A percentile compares a stretch with the other conserved stretches of the same genome.
Evolutionary conservation across 1,140 invertebrate genomes (phyloP).

Genomic region (Zaprionus nigranus): DNA sequence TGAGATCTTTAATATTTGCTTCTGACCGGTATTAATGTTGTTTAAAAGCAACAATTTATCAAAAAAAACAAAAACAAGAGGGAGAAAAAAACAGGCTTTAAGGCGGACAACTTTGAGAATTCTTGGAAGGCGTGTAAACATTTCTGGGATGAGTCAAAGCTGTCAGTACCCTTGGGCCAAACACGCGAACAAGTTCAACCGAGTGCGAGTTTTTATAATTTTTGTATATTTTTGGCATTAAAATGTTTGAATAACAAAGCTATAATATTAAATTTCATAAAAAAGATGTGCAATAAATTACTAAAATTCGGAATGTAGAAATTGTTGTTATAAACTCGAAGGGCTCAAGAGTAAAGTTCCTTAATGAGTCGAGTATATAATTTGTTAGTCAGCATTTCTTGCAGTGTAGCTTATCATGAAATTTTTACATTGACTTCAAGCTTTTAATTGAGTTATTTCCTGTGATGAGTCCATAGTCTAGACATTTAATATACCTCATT

Average conservation of each 20-base stretch:
- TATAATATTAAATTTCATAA: neutral
- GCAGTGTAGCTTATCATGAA: constrained; percentile 1
- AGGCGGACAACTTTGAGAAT: constrained; percentile 52
- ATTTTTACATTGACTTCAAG: neutral
- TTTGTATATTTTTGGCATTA: neutral
- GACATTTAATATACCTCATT: neutral
- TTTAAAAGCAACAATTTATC: constrained; percentile 68
- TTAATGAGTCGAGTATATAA: neutral
- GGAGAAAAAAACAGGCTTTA: constrained; percentile 27
- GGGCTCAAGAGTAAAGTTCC: neutral
- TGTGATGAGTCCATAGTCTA: constrained; percentile 12
- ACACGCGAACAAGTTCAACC: constrained; percentile 20
- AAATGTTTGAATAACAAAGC: constrained; percentile 2
- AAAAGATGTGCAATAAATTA: neutral
- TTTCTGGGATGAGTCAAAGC: constrained; percentile 44
- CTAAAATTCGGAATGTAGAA: neutral
- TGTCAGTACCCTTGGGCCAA: constrained; percentile 28
- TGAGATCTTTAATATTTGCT: constrained; percentile 21
- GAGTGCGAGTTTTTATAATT: neutral
- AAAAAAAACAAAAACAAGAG: constrained; percentile 48
- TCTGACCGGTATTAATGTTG: constrained; percentile 37
- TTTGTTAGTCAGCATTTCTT: neutral
- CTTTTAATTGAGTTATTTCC: constrained; percentile 37
- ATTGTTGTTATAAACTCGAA: neutral
- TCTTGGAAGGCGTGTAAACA: constrained; percentile 57